These are phyloP conservation scores for Rhinolophus sinicus DNA, from an alignment of 2,113 vertebrate species.

Conservation along the genomic window DNA sequence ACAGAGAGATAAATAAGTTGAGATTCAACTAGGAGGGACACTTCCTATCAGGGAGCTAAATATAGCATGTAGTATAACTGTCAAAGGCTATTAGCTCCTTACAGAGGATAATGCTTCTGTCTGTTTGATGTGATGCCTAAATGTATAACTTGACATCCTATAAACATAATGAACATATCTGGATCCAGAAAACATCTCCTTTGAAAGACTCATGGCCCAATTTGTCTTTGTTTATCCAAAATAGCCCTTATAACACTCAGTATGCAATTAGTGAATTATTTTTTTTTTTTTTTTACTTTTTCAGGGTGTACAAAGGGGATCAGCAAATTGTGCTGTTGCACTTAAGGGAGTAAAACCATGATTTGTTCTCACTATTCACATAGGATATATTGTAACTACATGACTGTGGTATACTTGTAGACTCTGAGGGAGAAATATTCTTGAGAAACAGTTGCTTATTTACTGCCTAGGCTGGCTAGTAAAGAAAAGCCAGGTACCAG, in stretches of 20 bases:
- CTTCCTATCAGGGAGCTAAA: not conserved
- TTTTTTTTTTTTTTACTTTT: not conserved
- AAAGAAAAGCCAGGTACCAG: not conserved
- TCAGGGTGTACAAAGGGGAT: not conserved
- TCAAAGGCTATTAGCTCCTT: not conserved
- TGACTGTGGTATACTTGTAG: not conserved
- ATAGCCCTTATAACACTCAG: not conserved
- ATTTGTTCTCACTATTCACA: not conserved
- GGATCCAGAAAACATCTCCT: slow-evolving; percentile 21
- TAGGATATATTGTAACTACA: not conserved
- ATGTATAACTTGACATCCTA: not conserved
- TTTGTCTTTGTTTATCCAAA: not conserved
- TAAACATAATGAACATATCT: not conserved
- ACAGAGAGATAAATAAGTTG: not conserved
- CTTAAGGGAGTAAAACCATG: not conserved
- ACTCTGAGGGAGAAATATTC: not conserved
- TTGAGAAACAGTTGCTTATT: not conserved
- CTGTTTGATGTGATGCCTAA: not conserved
- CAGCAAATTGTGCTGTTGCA: not conserved
- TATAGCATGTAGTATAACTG: not conserved
- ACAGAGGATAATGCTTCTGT: not conserved
- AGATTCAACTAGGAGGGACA: not conserved
- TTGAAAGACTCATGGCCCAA: not conserved
- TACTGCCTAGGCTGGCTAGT: not conserved
- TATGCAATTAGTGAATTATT: not conserved